Evolutionary conservation across 2,113 vertebrate genomes (phyloP).

Genomic region (Alaudala cheleensis): DNA sequence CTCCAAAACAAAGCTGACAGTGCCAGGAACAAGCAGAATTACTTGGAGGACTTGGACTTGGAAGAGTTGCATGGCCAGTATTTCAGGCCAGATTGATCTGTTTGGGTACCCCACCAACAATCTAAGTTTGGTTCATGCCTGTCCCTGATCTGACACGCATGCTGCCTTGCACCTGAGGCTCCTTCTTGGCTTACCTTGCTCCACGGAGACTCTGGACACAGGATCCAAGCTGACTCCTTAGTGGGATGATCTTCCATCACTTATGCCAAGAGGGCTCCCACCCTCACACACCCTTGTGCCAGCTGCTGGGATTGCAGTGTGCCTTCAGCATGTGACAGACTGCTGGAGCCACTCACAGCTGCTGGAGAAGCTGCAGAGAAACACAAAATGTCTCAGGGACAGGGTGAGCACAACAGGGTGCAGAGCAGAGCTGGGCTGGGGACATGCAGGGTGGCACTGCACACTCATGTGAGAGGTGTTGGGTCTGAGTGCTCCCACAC

Average conservation of each 20-base stretch:
- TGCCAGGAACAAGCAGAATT: not conserved
- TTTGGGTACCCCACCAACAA: not conserved
- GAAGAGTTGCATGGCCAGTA: not conserved
- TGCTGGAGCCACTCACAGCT: not conserved
- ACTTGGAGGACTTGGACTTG: not conserved
- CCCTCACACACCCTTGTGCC: not conserved
- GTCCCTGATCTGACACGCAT: not conserved
- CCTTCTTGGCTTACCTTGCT: not conserved
- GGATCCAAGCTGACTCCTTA: not conserved
- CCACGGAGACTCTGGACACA: not conserved
- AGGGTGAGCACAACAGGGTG: accelerated
- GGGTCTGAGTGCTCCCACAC: not conserved
- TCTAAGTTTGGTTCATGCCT: not conserved
- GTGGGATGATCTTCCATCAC: not conserved
- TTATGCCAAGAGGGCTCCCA: not conserved
- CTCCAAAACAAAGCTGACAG: not conserved
- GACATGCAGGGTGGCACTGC: accelerated
- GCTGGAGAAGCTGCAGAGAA: not conserved
- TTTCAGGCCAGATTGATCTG: not conserved
- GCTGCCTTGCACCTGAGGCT: not conserved
- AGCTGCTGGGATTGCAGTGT: not conserved
- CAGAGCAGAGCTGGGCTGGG: not conserved
- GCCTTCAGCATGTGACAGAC: not conserved
- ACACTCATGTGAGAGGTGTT: not conserved
- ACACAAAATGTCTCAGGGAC: not conserved